Evolutionary conservation across 2,888 invertebrate genomes (phyloP), one percentile per base, ranked within the genome.

Genomic region (Fabriciana adippe): DNA sequence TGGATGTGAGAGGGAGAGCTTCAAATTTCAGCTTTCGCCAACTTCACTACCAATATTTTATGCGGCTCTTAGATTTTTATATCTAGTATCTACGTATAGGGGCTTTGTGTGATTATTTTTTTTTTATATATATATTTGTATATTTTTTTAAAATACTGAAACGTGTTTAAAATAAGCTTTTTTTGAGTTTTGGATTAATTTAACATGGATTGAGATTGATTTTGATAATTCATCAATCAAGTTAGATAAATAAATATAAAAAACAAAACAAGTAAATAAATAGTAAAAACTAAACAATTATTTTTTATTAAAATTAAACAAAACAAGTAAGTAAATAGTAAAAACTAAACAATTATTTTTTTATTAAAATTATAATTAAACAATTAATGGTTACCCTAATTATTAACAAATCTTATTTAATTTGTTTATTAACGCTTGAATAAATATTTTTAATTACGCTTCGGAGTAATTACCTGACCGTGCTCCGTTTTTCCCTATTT

Each of bases 391-490:
- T 35, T 48, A 68, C 54, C 64, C 55, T 64, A 62, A 45, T 68
- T 59, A 50, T 55, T 59, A 59, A 50, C 59, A 68, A 67, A 68
- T 64, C 56, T 57, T 63, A 51, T 57, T 59, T 60, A 60, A 66
- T 66, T 66, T 66, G 65, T 63, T 73, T 81, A 83, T 78, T 75
- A 76, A 79, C 77, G 81, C 78, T 79, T 75, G 74, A 83, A 82
- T 82, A 77, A 83, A 79, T 81, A 75, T 78, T 75, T 78, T 77
- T 82, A 83, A 86, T 86, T 82, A 82, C 69, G 51, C 51, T 60
- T 65, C 61, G 21, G 54, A 54, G 67, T 72, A 73, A 69, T 69
- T 70, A 67, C 67, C 70, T 70, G 69, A 63, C 59, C 55, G 55
- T 54, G 66, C 64, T 70, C 66, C 57, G 62, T 68, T 64, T 64